Conservation (phyloP, 2,888 invertebrate species). For the Adineta ricciae region DNA sequence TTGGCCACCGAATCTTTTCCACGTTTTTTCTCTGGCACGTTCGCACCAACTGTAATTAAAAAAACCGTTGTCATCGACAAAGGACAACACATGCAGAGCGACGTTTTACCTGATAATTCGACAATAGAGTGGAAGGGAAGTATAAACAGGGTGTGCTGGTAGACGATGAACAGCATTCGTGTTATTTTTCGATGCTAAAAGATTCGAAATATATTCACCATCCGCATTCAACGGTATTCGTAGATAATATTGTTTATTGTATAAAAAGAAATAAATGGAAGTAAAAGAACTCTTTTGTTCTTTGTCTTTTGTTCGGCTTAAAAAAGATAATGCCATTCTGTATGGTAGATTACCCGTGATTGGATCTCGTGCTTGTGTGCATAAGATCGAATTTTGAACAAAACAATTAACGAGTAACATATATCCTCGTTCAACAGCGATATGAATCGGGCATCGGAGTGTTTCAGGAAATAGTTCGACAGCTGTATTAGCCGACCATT, state of each 20-base stretch:
- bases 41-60: conserved; percentile 15
- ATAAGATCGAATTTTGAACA: background rate
- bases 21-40: conserved; percentile 21
- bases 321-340: background rate
- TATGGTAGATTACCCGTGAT: background rate
- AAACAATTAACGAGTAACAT: conserved; percentile 23
- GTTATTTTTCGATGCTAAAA: background rate
- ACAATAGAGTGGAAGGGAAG: background rate
- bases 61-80: background rate
- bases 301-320: background rate
- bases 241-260: background rate
- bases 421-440: conserved; percentile 25
- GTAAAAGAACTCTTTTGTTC: background rate
- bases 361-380: conserved; percentile 7
- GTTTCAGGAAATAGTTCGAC: background rate
- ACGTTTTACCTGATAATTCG: background rate
- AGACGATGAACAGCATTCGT: background rate
- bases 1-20: background rate
- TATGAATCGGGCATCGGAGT: conserved; percentile 28
- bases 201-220: background rate
- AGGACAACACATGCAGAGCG: background rate
- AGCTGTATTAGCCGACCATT: conserved; percentile 23
- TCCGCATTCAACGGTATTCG: background rate
- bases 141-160: background rate
- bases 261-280: background rate